Percentiles rank a stretch among this genome's conserved stretches.
phyloP scores from a whole-genome alignment of 2,113 vertebrate species.

The Manacus vitellinus region DNA sequence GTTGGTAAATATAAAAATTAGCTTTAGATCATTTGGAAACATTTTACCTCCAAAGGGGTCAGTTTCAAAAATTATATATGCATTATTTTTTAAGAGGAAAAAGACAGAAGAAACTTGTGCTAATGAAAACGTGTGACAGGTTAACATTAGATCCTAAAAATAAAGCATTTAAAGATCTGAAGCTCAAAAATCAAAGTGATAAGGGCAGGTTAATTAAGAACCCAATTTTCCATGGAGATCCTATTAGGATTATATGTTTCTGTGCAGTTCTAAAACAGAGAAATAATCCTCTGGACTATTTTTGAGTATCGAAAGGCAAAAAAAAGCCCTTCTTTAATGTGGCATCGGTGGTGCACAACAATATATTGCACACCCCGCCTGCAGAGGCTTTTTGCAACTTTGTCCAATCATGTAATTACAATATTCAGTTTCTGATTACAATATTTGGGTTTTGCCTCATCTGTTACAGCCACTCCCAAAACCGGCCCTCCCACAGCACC shows the following conservation, averaged over 20 bases:
- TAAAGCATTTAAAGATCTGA: background rate
- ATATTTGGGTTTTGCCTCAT: background rate
- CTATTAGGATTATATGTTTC: background rate
- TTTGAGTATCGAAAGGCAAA: background rate
- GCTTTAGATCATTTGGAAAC: background rate
- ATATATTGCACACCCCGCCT: background rate
- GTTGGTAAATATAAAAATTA: background rate
- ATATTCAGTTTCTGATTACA: background rate
- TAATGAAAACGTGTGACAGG: background rate
- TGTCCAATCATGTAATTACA: background rate
- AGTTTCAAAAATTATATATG: background rate
- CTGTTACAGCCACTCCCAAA: background rate
- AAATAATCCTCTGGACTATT: background rate
- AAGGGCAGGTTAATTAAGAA: background rate
- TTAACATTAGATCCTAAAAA: background rate
- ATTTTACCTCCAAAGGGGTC: background rate
- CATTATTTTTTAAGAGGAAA: background rate
- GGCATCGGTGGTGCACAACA: background rate
- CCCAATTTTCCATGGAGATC: background rate
- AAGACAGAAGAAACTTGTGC: background rate
- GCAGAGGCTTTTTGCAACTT: background rate
- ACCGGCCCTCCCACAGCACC: background rate
- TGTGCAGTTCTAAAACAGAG: background rate
- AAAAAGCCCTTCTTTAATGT: background rate
- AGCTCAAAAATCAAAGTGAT: background rate